phyloP scores from a whole-genome alignment of 2,797 vertebrate species.

The Melanogrammus aeglefinus region DNA sequence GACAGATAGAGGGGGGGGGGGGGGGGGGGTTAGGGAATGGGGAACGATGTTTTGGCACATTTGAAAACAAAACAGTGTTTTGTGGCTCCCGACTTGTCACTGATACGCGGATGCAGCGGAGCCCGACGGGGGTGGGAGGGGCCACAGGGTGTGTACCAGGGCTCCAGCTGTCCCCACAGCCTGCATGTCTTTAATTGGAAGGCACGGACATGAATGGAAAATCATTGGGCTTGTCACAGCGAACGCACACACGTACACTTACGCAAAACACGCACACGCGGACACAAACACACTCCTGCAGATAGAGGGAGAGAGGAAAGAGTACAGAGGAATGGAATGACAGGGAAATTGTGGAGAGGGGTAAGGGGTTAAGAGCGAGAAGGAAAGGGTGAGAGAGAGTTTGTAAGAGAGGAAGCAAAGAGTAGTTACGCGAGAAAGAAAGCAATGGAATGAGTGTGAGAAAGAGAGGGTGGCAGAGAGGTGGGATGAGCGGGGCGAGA shows the following conservation, averaged over 20 bases:
- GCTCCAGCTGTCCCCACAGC: background rate
- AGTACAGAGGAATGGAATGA: background rate
- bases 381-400: background rate
- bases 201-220: constrained; percentile 15
- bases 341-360: background rate
- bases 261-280: too few relatives aligned
- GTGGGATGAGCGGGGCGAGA: background rate
- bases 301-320: constrained; percentile 4
- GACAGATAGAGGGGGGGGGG: too few relatives aligned
- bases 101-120: background rate
- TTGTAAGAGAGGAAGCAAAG: background rate
- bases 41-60: background rate
- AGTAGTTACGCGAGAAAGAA: background rate
- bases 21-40: too few relatives aligned
- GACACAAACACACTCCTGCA: background rate
- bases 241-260: background rate
- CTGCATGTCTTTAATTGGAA: background rate
- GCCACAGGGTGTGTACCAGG: background rate
- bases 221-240: background rate
- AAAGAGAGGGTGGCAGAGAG: background rate
- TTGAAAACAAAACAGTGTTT: background rate
- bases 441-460: background rate
- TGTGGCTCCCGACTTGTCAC: background rate
- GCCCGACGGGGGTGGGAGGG: background rate
- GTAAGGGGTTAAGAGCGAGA: background rate